These are phyloP conservation scores for Onychomys leucogaster DNA, from an alignment of 2,797 vertebrate species.

Conservation along the genomic window DNA sequence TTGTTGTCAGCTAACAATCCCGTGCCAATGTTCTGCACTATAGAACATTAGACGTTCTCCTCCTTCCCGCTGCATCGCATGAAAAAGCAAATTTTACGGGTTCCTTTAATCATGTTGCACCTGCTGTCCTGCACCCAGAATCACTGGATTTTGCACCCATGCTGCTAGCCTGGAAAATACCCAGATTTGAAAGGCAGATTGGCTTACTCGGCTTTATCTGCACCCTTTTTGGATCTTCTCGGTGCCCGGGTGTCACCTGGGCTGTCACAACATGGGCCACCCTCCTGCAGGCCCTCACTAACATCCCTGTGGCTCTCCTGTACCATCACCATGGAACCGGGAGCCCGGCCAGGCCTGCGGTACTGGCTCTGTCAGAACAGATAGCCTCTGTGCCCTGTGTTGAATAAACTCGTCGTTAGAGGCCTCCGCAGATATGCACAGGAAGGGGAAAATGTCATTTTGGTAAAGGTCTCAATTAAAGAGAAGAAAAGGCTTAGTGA, in stretches of 20 bases:
- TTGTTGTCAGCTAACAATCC: not conserved
- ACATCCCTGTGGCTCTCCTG: not conserved
- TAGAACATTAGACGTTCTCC: not conserved
- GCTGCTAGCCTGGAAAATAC: not conserved
- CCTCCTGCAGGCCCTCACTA: not conserved
- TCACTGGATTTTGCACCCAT: not conserved
- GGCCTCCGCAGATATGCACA: fast-evolving
- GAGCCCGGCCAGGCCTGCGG: not conserved
- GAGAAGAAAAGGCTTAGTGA: slow-evolving; percentile 45
- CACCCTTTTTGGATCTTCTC: not conserved
- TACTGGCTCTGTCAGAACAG: not conserved
- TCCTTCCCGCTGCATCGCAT: not conserved
- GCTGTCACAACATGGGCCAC: not conserved
- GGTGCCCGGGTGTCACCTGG: fast-evolving
- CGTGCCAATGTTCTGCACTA: not conserved
- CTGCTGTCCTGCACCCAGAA: too few species aligned
- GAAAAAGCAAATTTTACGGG: not conserved
- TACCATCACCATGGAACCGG: fast-evolving
- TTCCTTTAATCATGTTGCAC: not conserved
- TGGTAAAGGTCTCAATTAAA: slow-evolving; percentile 67
- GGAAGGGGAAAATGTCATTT: slow-evolving; percentile 38
- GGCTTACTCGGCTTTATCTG: not conserved
- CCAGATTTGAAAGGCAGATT: not conserved
- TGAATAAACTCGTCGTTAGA: not conserved
- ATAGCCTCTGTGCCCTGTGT: not conserved